Evolutionary conservation across 2,888 invertebrate genomes (phyloP), one percentile per base, ranked within the genome.

Genomic region (Lasius platythorax): DNA sequence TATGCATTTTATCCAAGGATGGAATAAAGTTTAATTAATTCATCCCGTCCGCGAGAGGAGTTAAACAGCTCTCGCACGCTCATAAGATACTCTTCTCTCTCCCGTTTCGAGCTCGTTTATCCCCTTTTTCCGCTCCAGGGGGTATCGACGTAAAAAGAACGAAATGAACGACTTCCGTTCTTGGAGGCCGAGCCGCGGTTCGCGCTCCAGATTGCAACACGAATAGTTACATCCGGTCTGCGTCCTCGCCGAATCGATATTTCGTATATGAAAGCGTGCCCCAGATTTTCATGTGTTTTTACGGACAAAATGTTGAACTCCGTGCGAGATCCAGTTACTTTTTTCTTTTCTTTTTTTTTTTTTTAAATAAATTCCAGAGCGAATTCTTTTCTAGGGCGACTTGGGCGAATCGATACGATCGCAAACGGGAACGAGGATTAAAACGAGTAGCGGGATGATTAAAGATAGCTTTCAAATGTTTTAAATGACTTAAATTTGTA

Each of bases 241-340:
- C 73, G 33, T n/a, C 23, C 56, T 43, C 72, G 58, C 30, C 46
- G 43, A 81, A 81, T 81, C 73, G 79, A 81, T 81, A 81, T 61
- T 61, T 81, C 73, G 33, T 61, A 50, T 61, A 61, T 46, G 72
- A 81, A 81, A 73, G 79, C 73, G 46, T 61, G 73, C 9, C 23
- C 79, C 46, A 73, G 61, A 81, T 81, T 81, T 73, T 81, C 79
- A 81, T 73, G 73, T 78, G 78, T 81, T 81, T 79, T 81, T 73
- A 37, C 79, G 72, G 28, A 9, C n/a, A 61, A 73, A 81, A 81
- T 72, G 73, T 73, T 61, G 46, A 28, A 73, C 58, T 33, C 30
- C n/a, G 58, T n/a, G 23, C 37, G 79, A 81, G 61, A 73, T 61
- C 18, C 12, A 61, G 79, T 81, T 81, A 61, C 46, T 9, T 1